These are phyloP conservation scores for Sisor rabdophorus DNA, from an alignment of 2,113 vertebrate genomes.

Conservation along the genomic window DNA sequence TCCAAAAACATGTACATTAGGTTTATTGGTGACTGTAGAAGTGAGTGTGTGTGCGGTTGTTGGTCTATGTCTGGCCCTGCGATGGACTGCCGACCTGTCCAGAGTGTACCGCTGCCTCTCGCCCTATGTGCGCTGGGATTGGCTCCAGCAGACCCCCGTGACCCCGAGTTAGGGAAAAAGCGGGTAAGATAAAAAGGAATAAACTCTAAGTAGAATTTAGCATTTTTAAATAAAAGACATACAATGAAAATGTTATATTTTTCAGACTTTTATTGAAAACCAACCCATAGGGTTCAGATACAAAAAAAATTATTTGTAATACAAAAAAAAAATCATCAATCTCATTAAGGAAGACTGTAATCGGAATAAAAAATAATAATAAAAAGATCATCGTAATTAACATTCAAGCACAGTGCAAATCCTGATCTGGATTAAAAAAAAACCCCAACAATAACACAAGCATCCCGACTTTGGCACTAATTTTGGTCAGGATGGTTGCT, in stretches of 20 bases:
- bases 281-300: conserved; percentile 59
- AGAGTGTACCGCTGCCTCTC: too few relatives aligned
- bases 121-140: too few relatives aligned
- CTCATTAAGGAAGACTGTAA: conserved; percentile 31
- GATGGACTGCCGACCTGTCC: too few relatives aligned
- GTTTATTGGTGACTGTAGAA: too few relatives aligned
- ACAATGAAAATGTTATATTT: background rate
- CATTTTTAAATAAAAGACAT: background rate
- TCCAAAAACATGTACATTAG: too few relatives aligned
- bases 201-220: too few relatives aligned
- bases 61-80: too few relatives aligned
- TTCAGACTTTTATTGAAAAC: conserved; percentile 56
- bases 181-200: background rate
- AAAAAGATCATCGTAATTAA: conserved; percentile 43
- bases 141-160: too few relatives aligned
- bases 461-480: conserved; percentile 45
- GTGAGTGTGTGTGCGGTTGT: too few relatives aligned
- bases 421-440: background rate
- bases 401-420: conserved; percentile 42
- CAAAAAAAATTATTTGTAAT: conserved; percentile 49
- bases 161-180: too few relatives aligned
- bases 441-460: background rate
- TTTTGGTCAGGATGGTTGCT: conserved; percentile 1
- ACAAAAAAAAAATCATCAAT: conserved; percentile 54
- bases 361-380: conserved; percentile 6